A percentile compares a stretch with the other conserved stretches of the same genome.
Evolutionary conservation across 23 tunicate genomes (phyloP).

Genomic region (Oikopleura dioica): DNA sequence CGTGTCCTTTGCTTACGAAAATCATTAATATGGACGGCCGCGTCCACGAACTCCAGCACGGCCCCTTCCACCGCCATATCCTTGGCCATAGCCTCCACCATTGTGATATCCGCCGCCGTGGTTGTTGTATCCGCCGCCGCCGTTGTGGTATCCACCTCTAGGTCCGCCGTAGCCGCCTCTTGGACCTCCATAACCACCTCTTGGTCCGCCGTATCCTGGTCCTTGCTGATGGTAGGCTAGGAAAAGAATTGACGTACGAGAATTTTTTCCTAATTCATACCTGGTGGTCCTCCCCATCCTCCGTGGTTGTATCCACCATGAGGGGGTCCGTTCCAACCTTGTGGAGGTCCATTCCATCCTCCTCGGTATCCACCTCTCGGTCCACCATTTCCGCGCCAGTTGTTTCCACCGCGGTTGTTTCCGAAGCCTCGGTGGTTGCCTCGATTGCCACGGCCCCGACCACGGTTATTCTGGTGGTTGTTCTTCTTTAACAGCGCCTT

Average conservation of each 20-base stretch:
- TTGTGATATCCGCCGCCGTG: too few species aligned
- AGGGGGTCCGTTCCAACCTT: neutral
- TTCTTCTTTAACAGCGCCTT: neutral
- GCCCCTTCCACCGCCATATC: too few species aligned
- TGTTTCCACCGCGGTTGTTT: neutral
- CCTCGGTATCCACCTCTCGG: neutral
- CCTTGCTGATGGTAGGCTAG: neutral
- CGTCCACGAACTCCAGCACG: too few species aligned
- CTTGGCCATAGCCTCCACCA: too few species aligned
- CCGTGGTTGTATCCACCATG: slow-evolving; percentile 1
- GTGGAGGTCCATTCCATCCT: neutral
- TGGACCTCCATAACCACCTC: too few species aligned
- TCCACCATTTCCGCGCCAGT: neutral
- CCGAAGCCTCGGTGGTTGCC: neutral
- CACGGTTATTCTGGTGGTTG: neutral
- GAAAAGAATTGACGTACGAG: neutral
- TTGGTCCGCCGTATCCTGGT: too few species aligned
- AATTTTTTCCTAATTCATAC: neutral
- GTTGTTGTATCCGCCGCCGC: neutral
- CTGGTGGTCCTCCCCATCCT: neutral
- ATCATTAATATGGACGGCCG: too few species aligned
- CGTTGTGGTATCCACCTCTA: neutral
- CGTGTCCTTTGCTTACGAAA: too few species aligned
- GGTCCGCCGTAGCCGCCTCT: neutral
- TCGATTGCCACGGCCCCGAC: neutral